Percentiles rank a stretch among this genome's conserved stretches.
Conservation (phyloP, 2,113 vertebrate species). For the Equus quagga region DNA sequence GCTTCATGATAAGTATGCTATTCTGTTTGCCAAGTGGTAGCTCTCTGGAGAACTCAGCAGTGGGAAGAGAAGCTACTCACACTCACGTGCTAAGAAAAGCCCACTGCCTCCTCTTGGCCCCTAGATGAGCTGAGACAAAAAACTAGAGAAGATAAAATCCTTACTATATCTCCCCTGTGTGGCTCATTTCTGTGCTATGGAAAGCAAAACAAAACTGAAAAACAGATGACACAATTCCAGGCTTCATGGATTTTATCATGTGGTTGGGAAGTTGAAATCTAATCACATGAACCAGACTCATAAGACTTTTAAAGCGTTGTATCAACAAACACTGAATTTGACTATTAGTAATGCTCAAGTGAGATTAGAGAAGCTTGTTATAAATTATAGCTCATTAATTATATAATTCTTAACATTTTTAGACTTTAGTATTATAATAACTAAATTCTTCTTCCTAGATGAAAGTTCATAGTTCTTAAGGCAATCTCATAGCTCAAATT, state of each 20-base stretch:
- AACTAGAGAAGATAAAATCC: neutral
- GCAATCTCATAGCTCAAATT: neutral
- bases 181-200: neutral
- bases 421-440: neutral
- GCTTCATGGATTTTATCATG: neutral
- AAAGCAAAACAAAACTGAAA: neutral
- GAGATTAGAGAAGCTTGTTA: neutral
- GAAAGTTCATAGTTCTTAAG: neutral
- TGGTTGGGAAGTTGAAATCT: neutral
- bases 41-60: neutral
- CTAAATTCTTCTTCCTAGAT: neutral
- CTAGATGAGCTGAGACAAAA: neutral
- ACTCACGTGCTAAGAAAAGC: neutral
- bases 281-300: neutral
- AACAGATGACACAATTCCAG: neutral
- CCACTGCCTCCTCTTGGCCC: rapidly evolving
- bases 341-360: neutral
- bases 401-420: slow-evolving; percentile 20
- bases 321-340: neutral
- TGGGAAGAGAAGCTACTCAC: neutral
- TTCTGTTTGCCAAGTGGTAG: neutral
- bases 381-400: neutral
- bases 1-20: neutral
- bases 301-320: neutral
- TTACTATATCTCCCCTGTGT: neutral